phyloP scores from a whole-genome alignment of 2,113 vertebrate species.

The Gavia stellata region DNA sequence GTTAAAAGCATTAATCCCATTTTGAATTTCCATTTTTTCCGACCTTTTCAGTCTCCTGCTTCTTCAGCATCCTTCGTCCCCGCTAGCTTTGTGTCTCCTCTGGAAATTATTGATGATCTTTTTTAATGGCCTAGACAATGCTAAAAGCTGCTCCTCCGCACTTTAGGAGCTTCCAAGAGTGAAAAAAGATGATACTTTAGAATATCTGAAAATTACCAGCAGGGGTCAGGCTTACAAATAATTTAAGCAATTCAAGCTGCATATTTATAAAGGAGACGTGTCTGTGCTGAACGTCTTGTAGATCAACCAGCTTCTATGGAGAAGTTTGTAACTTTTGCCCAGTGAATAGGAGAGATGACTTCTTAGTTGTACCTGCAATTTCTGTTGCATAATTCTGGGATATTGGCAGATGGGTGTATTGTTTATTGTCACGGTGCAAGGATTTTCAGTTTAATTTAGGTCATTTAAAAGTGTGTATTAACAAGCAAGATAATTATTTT shows the following conservation, averaged over 20 bases:
- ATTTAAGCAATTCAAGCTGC: slow-evolving; percentile 19
- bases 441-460: background rate
- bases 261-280: background rate
- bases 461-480: background rate
- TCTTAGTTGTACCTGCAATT: background rate
- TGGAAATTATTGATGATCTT: background rate
- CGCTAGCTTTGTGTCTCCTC: background rate
- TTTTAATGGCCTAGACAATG: background rate
- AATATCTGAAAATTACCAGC: slow-evolving; percentile 47
- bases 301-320: background rate
- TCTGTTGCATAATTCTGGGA: background rate
- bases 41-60: slow-evolving; percentile 17
- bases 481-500: background rate
- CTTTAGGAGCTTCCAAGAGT: background rate
- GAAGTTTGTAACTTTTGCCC: background rate
- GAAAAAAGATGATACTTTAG: background rate
- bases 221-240: slow-evolving; percentile 63
- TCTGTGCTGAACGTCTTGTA: background rate
- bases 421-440: background rate
- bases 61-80: background rate
- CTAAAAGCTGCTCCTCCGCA: background rate
- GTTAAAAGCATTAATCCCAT: slow-evolving; percentile 20
- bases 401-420: background rate
- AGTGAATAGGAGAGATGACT: background rate
- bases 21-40: slow-evolving; percentile 26